Percentiles rank a stretch among this genome's conserved stretches.
phyloP scores from a whole-genome alignment of 2,797 vertebrate species.

The Schizopygopsis malacanthus region DNA sequence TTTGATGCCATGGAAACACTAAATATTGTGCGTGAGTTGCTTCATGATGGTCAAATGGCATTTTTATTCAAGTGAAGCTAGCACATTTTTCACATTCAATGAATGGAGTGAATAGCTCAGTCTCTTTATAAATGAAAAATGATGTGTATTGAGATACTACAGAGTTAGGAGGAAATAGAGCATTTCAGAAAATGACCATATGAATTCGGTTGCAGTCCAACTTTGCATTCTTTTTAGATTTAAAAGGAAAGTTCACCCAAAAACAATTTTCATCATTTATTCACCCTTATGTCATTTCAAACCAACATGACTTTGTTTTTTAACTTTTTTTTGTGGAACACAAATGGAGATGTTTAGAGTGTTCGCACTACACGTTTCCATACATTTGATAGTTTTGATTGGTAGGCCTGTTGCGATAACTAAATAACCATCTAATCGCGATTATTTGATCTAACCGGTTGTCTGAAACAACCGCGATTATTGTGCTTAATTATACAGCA shows the following conservation, averaged over 20 bases:
- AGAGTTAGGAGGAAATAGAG: background rate
- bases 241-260: background rate
- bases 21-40: background rate
- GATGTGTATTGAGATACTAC: background rate
- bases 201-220: background rate
- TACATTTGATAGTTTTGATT: background rate
- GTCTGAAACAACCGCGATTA: too few relatives aligned
- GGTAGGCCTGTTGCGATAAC: too few relatives aligned
- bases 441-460: too few relatives aligned
- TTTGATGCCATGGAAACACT: conserved; percentile 29
- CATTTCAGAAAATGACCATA: background rate
- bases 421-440: too few relatives aligned
- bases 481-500: too few relatives aligned
- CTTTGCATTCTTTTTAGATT: background rate
- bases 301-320: too few relatives aligned
- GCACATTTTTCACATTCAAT: background rate
- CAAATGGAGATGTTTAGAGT: background rate
- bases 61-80: background rate
- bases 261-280: background rate
- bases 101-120: background rate
- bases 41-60: background rate
- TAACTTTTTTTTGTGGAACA: background rate
- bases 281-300: too few relatives aligned
- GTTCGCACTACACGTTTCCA: background rate
- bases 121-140: background rate